Conservation (phyloP, 2,797 vertebrate species). For the Xiphorhynchus erythropygius region DNA sequence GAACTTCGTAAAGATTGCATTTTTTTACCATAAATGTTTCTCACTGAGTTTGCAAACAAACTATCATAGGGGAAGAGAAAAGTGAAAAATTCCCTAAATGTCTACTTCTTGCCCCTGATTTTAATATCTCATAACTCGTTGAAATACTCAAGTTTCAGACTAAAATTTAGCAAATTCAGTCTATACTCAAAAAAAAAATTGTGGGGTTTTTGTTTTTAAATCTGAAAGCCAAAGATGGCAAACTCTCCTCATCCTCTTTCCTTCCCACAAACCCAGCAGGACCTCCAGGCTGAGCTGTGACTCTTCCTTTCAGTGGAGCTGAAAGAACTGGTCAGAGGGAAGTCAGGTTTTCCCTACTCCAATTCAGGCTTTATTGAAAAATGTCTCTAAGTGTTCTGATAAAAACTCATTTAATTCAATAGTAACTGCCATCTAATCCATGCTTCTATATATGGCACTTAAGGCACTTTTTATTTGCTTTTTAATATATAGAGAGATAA, state of each 20-base stretch:
- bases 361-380: slow-evolving; percentile 6
- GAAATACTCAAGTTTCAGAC: background rate
- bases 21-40: background rate
- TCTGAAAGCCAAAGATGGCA: background rate
- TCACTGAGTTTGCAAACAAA: background rate
- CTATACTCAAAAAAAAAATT: background rate
- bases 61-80: background rate
- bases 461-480: background rate
- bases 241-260: background rate
- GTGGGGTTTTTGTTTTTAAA: background rate
- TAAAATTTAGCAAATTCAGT: background rate
- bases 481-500: background rate
- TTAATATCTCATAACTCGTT: background rate
- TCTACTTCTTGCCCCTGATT: background rate
- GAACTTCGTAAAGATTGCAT: background rate
- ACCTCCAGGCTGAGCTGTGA: background rate
- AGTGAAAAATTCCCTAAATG: background rate
- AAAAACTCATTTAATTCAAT: slow-evolving; percentile 1
- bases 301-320: background rate
- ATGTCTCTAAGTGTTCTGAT: background rate
- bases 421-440: background rate
- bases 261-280: background rate
- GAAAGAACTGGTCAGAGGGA: background rate
- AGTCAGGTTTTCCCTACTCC: background rate
- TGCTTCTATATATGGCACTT: background rate